Conservation (phyloP, 1,140 invertebrate genomes). For the Bombus ignitus region DNA sequence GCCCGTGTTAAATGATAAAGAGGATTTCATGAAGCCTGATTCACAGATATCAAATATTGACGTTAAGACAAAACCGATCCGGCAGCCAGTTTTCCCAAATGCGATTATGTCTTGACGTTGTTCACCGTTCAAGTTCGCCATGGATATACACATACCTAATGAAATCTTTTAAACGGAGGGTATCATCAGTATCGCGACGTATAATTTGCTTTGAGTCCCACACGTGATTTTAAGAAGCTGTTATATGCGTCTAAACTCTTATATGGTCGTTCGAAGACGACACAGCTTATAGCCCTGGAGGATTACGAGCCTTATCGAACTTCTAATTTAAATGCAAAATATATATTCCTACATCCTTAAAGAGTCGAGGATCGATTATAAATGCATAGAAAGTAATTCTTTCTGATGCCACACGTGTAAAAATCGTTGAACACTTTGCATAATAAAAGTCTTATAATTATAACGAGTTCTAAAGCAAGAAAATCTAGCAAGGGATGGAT, state of each 20-base stretch:
- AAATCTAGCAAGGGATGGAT: neutral
- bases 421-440: neutral
- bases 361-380: neutral
- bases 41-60: constrained; percentile 35
- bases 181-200: neutral
- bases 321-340: constrained; percentile 6
- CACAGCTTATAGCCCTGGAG: neutral
- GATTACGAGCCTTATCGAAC: neutral
- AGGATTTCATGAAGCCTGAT: neutral
- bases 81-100: neutral
- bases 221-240: neutral
- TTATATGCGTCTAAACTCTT: neutral
- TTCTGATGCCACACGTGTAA: neutral
- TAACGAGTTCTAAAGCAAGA: neutral
- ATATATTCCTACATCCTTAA: neutral
- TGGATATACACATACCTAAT: neutral
- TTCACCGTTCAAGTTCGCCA: no score
- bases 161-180: constrained; percentile 3
- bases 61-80: neutral
- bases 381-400: neutral
- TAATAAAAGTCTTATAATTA: neutral
- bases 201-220: neutral
- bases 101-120: neutral
- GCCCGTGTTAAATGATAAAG: neutral
- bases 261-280: no score